Evolutionary conservation across 2,797 vertebrate species (phyloP).

Genomic region (Vultur gryphus): DNA sequence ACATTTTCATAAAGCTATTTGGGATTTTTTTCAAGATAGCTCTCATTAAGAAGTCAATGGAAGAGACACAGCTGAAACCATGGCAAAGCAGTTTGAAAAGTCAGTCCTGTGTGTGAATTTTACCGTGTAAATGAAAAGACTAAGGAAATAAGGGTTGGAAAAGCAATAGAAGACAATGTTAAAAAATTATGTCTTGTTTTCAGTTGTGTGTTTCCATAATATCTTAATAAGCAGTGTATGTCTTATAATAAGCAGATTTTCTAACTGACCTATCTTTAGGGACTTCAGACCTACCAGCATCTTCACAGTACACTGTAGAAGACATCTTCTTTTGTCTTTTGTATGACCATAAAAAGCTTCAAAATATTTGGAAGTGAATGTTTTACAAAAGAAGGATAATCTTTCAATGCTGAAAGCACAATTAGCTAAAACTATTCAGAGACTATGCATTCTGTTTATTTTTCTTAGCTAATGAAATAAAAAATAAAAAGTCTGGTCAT

Average conservation of each 20-base stretch:
- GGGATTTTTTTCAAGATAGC: neutral
- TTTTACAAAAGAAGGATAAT: neutral
- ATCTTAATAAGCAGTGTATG: neutral
- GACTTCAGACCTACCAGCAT: neutral
- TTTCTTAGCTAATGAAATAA: neutral
- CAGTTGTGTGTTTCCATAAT: neutral
- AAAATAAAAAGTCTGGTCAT: neutral
- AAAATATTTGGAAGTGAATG: neutral
- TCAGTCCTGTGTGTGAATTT: neutral
- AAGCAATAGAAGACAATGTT: neutral
- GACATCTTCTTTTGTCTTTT: neutral
- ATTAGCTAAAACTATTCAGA: neutral
- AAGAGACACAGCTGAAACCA: neutral
- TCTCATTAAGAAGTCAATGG: slow-evolving; percentile 8
- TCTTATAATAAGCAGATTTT: neutral
- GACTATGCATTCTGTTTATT: neutral
- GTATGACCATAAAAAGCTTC: neutral
- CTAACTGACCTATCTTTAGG: neutral
- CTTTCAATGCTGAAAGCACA: neutral
- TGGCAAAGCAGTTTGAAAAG: neutral
- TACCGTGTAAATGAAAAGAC: neutral
- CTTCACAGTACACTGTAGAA: neutral
- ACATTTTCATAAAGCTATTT: neutral
- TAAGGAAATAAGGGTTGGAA: neutral
- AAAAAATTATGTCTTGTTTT: neutral